phyloP scores from a whole-genome alignment of 2,113 vertebrate species.

The human region DNA sequence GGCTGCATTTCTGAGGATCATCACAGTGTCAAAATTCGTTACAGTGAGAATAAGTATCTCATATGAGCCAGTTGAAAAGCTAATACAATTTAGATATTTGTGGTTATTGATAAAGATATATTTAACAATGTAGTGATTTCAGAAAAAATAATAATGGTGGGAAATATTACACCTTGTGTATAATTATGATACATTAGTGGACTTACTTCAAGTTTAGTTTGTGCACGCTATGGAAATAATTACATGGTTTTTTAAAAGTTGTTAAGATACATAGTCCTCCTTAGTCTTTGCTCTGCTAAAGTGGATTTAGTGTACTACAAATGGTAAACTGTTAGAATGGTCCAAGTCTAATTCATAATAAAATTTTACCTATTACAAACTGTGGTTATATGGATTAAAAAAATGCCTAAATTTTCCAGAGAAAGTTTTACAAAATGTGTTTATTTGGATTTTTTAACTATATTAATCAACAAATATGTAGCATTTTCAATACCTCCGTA shows the following conservation, averaged over 20 bases:
- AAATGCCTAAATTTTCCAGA: neutral
- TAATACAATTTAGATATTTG: neutral
- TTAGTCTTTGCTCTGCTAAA: neutral
- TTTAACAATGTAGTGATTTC: neutral
- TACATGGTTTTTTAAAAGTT: neutral
- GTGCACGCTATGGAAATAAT: neutral
- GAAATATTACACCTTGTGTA: neutral
- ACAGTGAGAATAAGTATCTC: neutral
- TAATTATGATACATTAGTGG: neutral
- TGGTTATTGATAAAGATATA: neutral
- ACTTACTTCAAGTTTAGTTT: neutral
- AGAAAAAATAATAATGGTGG: neutral
- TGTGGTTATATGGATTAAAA: neutral
- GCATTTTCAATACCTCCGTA: neutral
- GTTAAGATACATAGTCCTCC: neutral
- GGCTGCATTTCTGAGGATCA: neutral
- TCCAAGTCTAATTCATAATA: neutral
- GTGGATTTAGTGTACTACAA: neutral
- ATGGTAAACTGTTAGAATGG: neutral
- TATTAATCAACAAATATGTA: neutral
- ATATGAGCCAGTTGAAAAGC: neutral
- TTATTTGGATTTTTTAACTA: neutral
- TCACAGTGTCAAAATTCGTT: neutral
- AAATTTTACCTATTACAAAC: neutral
- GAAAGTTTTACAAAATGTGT: neutral